These are phyloP conservation scores for Bufo gargarizans DNA, from an alignment of 2,113 vertebrate genomes.

Conservation along the genomic window DNA sequence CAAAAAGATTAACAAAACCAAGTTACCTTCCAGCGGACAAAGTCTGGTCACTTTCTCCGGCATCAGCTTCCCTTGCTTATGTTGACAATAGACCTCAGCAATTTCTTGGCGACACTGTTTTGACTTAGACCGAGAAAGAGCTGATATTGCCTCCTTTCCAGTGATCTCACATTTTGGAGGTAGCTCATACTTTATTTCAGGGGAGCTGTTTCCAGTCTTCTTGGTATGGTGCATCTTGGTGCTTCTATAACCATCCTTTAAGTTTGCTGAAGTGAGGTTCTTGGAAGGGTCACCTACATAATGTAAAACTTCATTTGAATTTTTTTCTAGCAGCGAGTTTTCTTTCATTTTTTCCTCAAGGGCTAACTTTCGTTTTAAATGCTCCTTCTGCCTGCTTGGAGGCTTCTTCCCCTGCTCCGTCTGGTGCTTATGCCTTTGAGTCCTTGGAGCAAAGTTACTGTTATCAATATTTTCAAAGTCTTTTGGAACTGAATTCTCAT, in stretches of 20 bases:
- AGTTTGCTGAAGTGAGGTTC: conserved; percentile 67
- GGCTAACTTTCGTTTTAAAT: conserved; percentile 79
- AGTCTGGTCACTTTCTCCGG: conserved; percentile 89
- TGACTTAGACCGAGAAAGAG: conserved; percentile 87
- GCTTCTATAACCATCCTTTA: conserved; percentile 65
- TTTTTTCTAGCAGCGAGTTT: conserved; percentile 72
- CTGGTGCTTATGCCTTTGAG: conserved; percentile 84
- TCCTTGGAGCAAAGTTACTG: conserved; percentile 92
- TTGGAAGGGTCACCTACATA: conserved; percentile 59
- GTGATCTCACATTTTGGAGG: conserved; percentile 89
- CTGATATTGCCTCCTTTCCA: conserved; percentile 94
- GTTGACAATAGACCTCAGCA: conserved; percentile 88
- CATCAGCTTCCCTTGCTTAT: conserved; percentile 91
- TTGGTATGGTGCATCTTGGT: conserved; percentile 65
- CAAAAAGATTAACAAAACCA: not conserved
- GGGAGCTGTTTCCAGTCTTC: conserved; percentile 67
- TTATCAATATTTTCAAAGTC: conserved; percentile 98
- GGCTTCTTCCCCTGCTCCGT: conserved; percentile 73
- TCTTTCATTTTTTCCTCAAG: conserved; percentile 77
- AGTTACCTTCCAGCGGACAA: conserved; percentile 91
- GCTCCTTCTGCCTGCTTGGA: conserved; percentile 79
- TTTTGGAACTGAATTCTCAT: conserved; percentile 97
- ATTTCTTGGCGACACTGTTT: conserved; percentile 91
- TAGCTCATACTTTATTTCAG: conserved; percentile 82
- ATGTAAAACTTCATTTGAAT: conserved; percentile 77